Evolutionary conservation across 2,888 invertebrate genomes (phyloP).

Genomic region (Zaprionus lineosus): DNA sequence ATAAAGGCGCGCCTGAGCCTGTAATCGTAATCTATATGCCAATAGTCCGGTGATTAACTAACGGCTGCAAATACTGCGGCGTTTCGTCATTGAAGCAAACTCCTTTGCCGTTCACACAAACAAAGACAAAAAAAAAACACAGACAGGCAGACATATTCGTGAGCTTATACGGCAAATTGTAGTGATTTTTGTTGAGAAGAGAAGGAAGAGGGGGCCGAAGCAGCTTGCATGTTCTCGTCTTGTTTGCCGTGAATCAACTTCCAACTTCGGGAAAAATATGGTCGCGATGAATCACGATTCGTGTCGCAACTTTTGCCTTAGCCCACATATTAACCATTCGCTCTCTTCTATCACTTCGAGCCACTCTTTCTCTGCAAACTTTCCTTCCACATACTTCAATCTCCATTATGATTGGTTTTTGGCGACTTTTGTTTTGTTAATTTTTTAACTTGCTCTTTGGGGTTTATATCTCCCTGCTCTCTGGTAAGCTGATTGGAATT

Average conservation of each 20-base stretch:
- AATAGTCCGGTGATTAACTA: conserved; percentile 36
- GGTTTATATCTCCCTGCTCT: conserved; percentile 22
- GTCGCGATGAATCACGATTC: conserved; percentile 60
- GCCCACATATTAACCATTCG: conserved; percentile 43
- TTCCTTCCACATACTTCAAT: conserved; percentile 30
- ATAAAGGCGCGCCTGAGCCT: conserved; percentile 49
- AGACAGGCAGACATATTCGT: conserved; percentile 15
- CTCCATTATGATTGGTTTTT: conserved; percentile 39
- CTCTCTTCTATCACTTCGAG: conserved; percentile 42
- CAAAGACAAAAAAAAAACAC: conserved; percentile 37
- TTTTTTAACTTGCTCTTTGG: conserved; percentile 41
- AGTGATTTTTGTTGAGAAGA: conserved; percentile 8
- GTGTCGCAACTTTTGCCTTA: conserved; percentile 19
- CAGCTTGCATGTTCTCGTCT: conserved; percentile 52
- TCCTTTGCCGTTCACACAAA: conserved; percentile 41
- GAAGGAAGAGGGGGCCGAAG: conserved; percentile 12
- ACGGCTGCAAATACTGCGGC: conserved; percentile 4
- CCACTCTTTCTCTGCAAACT: conserved; percentile 24
- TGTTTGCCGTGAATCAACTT: conserved; percentile 72
- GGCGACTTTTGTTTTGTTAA: conserved; percentile 61
- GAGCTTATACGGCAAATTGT: conserved; percentile 46
- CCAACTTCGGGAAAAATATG: conserved; percentile 66
- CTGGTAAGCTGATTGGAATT: conserved; percentile 27
- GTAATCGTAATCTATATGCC: conserved; percentile 13
- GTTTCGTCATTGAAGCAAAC: conserved; percentile 43